Conservation (phyloP, 2,888 invertebrate genomes). For the Camptogramma bilineatum region DNA sequence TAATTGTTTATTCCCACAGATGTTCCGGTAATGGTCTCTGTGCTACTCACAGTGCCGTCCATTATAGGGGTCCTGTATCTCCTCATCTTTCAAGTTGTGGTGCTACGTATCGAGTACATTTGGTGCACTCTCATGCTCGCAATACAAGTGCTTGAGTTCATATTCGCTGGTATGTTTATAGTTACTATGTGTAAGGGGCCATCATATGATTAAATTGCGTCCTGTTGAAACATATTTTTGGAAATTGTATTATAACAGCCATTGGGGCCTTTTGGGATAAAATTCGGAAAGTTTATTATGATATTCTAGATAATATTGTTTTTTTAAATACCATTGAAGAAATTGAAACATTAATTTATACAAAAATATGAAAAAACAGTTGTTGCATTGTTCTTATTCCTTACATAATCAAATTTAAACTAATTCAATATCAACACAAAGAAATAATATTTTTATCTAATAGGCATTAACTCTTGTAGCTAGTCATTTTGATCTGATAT, state of each 20-base stretch:
- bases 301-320: too few species aligned
- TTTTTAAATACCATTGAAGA: not conserved
- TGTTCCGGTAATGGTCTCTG: slow-evolving; percentile 92
- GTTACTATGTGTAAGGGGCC: slow-evolving; percentile 87
- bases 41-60: slow-evolving; percentile 94
- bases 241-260: slow-evolving; percentile 24
- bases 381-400: not conserved
- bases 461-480: not conserved
- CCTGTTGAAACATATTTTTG: slow-evolving; percentile 25
- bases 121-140: slow-evolving; percentile 94
- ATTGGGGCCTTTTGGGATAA: slow-evolving; percentile 29
- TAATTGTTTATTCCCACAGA: slow-evolving; percentile 77
- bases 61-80: slow-evolving; percentile 94
- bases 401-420: not conserved
- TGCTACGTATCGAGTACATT: slow-evolving; percentile 94
- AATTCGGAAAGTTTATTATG: not conserved
- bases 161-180: slow-evolving; percentile 92
- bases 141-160: slow-evolving; percentile 91
- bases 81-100: slow-evolving; percentile 93
- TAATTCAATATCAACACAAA: not conserved
- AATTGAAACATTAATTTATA: not conserved
- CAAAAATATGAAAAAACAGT: not conserved
- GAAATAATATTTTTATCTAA: not conserved
- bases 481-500: slow-evolving; percentile 28
- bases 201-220: slow-evolving; percentile 79